These are phyloP conservation scores for Tuberolachnus salignus DNA, from an alignment of 2,888 invertebrate genomes.

Conservation along the genomic window DNA sequence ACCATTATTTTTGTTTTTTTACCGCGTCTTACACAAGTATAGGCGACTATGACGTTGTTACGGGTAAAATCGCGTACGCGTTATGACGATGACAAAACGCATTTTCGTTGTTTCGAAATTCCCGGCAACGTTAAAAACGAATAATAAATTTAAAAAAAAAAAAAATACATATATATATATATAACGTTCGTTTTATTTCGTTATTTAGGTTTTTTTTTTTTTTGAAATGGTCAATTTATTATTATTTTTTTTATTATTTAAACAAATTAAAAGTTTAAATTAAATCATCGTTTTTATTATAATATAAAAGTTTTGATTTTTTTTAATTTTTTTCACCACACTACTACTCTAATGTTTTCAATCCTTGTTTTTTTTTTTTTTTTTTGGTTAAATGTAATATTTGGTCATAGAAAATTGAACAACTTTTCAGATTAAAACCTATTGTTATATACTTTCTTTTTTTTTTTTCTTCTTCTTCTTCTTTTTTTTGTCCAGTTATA, in stretches of 20 bases:
- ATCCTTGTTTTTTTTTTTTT: background rate
- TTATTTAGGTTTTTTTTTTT: background rate
- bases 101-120: too few species aligned
- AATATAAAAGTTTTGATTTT: slow-evolving; percentile 1
- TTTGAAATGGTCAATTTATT: background rate
- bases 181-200: background rate
- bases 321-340: background rate
- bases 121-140: too few species aligned
- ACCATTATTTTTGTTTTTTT: too few species aligned
- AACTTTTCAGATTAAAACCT: slow-evolving; percentile 34
- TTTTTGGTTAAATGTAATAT: background rate
- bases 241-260: too few species aligned
- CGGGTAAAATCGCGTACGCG: too few species aligned
- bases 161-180: too few species aligned
- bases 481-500: slow-evolving; percentile 6
- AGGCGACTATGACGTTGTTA: too few species aligned
- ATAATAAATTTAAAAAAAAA: background rate
- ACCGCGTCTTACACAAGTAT: too few species aligned
- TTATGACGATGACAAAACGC: too few species aligned
- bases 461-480: slow-evolving; percentile 25
- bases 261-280: background rate
- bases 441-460: slow-evolving; percentile 1
- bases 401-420: slow-evolving; percentile 22
- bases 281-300: background rate
- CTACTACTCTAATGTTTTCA: background rate